Evolutionary conservation across 2,888 invertebrate genomes (phyloP), one percentile per base, ranked within the genome.

Genomic region (Amblyjoppa proteus): DNA sequence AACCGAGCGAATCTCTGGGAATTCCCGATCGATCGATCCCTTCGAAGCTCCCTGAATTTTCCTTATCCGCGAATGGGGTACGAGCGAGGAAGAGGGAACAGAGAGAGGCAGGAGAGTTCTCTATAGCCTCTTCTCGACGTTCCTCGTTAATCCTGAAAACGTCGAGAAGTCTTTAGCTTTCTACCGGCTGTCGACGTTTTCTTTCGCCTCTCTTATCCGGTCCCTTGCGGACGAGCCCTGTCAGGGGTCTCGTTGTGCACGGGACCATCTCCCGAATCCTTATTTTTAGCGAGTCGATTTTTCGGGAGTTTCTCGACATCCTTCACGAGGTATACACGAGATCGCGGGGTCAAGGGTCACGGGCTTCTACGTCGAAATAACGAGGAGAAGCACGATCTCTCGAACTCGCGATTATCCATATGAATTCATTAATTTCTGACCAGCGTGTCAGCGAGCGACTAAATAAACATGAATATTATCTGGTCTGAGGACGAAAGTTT

Each of bases 401-500:
- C 28, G 58, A 1, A 31, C n/a, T n/a, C 51, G 16, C 31, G n/a
- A 74, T 51, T 83, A 64, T 34, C 66, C 56, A 82, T 85, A 58
- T 79, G 16, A 51, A 69, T 85, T 75, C 41, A 58, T 82, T 85
- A 38, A 75, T 78, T 75, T 81, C 56, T 78, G 77, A 84, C 76
- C 69, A 64, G 31, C 53, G 71, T 64, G 38, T 56, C 53, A 64
- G 28, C 56, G 58, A 34, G 51, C 31, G 68, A 76, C 45, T 38
- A 53, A 53, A 68, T 70, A 81, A 78, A 66, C 38, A 75, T 45
- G 80, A 79, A 71, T 80, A 80, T 86, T 87, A 82, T 83, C 58
- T 80, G 73, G 84, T 86, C 81, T 84, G 75, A 66, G 49, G 81
- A 85, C 69, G 78, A 71, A 79, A 83, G 78, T 70, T 76, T 80